Base-by-base conservation (phyloP, 2,113 vertebrate genomes). In the Oryzias melastigma region DNA sequence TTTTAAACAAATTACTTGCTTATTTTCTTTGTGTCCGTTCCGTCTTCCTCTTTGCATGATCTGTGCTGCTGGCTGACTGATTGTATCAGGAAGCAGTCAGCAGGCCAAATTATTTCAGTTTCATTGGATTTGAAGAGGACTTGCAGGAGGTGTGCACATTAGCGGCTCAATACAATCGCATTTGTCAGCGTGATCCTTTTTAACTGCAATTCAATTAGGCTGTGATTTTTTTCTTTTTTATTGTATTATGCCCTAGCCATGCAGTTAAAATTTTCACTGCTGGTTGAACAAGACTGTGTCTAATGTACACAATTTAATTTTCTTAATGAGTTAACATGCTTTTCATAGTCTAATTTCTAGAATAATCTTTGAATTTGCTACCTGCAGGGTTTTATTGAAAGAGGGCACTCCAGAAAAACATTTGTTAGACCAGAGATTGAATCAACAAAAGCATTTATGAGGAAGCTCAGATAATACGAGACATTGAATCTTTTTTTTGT, bases 161-260 rank as follows among this genome's bases (percentile, higher is more conserved):
- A 93, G 93, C 87, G 91, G 89, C 90, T 94, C 71, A 93, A 92
- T 92, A 93, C 93, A 95, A 97, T 98, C 91, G 74, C 93, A 95
- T 98, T 95, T 96, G 94, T 95, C 94, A 94, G 94, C 92, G 82
- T 92, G 94, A 96, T 96, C 95, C 95, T 94, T 95, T 90, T 96
- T 96, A 96, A 95, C 93, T 93, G 93, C 95, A 97, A 96, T 97
- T 97, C 95, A 97, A 98, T 98, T 98, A 97, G 91, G 77, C 93
- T 84, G 87, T 91, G 94, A 95, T 94, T 95, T 93, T 93, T 91
- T 95, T 94, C 98, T 98, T 96, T 94, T 93, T 95, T 94, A 98
- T 98, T 96, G 94, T 93, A 96, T 98, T 98, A 97, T 85, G 90
- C 86, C 84, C 65, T 29, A 65, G 92, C 90, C 56, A 71, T 85